Evolutionary conservation across 2,888 invertebrate genomes (phyloP).

Genomic region (Melinopterus prodromus): DNA sequence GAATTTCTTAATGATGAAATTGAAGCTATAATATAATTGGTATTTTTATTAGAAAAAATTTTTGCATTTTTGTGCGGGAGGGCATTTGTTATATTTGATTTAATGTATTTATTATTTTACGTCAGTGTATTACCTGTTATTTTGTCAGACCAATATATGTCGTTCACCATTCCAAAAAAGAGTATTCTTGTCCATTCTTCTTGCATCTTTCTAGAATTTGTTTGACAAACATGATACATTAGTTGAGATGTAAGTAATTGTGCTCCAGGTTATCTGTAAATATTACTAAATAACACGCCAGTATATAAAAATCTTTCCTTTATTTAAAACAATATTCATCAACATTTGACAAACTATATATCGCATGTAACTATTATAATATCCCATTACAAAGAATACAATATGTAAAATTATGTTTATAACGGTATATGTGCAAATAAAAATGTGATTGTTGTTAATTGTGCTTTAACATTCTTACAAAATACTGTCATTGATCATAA

Average conservation of each 20-base stretch:
- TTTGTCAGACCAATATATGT: background rate
- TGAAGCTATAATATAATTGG: constrained; percentile 49
- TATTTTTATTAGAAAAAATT: constrained; percentile 21
- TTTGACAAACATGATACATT: too few species aligned
- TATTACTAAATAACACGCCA: background rate
- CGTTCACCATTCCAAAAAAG: background rate
- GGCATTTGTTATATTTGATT: constrained; percentile 15
- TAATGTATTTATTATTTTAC: constrained; percentile 25
- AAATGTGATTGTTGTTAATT: background rate
- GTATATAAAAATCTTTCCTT: background rate
- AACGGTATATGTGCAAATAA: background rate
- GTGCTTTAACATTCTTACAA: background rate
- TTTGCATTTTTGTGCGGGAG: constrained; percentile 14
- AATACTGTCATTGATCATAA: background rate
- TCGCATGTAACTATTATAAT: background rate
- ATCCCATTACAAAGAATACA: background rate
- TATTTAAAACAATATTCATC: background rate
- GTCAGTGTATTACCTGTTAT: constrained; percentile 9
- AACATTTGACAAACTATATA: background rate
- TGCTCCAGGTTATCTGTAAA: background rate
- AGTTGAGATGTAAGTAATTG: too few species aligned
- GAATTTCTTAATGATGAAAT: constrained; percentile 69
- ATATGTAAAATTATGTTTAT: background rate
- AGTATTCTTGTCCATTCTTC: background rate
- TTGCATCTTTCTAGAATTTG: too few species aligned